A percentile compares a stretch with the other conserved stretches of the same genome.
phyloP scores from a whole-genome alignment of 2,113 vertebrate genomes.

The Hippocampus mohnikei region DNA sequence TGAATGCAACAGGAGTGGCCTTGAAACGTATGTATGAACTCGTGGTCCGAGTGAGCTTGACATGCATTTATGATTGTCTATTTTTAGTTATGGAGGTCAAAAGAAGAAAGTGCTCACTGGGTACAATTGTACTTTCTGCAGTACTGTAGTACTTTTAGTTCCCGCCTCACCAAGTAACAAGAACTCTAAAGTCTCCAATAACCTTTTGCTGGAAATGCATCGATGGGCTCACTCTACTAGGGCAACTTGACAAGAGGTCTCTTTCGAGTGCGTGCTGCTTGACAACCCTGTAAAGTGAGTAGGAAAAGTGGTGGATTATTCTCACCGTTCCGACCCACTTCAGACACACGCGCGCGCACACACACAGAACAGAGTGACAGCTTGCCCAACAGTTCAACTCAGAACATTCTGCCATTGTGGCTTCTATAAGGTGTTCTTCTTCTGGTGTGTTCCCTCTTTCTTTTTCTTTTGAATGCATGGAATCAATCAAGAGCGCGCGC shows the following conservation, averaged over 20 bases:
- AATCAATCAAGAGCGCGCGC: slow-evolving; percentile 89
- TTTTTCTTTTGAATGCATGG: slow-evolving; percentile 72
- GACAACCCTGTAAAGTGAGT: slow-evolving; percentile 40
- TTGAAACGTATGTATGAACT: too few species aligned
- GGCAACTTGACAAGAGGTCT: slow-evolving; percentile 3
- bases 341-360: not conserved
- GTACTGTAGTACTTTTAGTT: not conserved
- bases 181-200: not conserved
- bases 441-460: slow-evolving; percentile 51
- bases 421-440: slow-evolving; percentile 61
- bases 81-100: too few species aligned
- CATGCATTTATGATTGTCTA: too few species aligned
- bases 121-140: not conserved
- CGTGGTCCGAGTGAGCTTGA: too few species aligned
- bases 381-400: slow-evolving; percentile 59
- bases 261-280: slow-evolving; percentile 30
- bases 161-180: not conserved
- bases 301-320: slow-evolving; percentile 36
- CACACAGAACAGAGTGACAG: slow-evolving; percentile 62
- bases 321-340: slow-evolving; percentile 42
- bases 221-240: not conserved
- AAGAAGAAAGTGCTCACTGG: not conserved
- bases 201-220: not conserved
- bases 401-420: slow-evolving; percentile 53
- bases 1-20: too few species aligned